These are phyloP conservation scores for Dendroctonus valens DNA, from an alignment of 1,140 invertebrate genomes.

Conservation along the genomic window DNA sequence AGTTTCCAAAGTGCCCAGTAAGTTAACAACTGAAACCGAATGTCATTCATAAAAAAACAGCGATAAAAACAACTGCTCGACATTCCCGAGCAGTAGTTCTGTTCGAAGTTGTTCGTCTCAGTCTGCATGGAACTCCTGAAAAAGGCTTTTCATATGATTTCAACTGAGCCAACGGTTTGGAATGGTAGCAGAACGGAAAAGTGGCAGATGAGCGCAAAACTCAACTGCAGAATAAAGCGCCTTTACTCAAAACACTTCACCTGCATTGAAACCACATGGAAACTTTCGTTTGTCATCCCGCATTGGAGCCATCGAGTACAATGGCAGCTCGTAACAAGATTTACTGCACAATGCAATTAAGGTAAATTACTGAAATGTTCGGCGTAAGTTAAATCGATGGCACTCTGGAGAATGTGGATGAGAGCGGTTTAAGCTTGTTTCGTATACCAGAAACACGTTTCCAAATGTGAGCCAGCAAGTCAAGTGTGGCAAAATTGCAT, in stretches of 20 bases:
- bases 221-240: too few species aligned
- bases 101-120: too few species aligned
- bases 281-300: slow-evolving; percentile 8
- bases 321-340: slow-evolving; percentile 8
- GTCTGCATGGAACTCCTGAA: too few species aligned
- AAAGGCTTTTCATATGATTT: too few species aligned
- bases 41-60: slow-evolving; percentile 17
- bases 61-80: slow-evolving; percentile 9
- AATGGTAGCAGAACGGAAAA: too few species aligned
- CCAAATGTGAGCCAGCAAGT: background rate
- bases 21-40: slow-evolving; percentile 21
- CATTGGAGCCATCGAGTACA: background rate
- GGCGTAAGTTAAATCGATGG: slow-evolving; percentile 6
- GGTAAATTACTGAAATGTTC: slow-evolving; percentile 17
- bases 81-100: slow-evolving; percentile 1
- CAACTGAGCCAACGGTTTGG: too few species aligned
- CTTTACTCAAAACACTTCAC: too few species aligned
- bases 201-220: too few species aligned
- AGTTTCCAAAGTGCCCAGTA: slow-evolving; percentile 12
- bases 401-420: slow-evolving; percentile 3
- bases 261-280: slow-evolving; percentile 7
- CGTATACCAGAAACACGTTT: slow-evolving; percentile 10
- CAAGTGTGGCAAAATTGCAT: background rate
- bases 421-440: slow-evolving; percentile 10
- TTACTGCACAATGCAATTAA: slow-evolving; percentile 13